Percentiles rank a stretch among this genome's conserved stretches.
phyloP scores from a whole-genome alignment of 2,797 vertebrate species.

The Chloroceryle amazona region DNA sequence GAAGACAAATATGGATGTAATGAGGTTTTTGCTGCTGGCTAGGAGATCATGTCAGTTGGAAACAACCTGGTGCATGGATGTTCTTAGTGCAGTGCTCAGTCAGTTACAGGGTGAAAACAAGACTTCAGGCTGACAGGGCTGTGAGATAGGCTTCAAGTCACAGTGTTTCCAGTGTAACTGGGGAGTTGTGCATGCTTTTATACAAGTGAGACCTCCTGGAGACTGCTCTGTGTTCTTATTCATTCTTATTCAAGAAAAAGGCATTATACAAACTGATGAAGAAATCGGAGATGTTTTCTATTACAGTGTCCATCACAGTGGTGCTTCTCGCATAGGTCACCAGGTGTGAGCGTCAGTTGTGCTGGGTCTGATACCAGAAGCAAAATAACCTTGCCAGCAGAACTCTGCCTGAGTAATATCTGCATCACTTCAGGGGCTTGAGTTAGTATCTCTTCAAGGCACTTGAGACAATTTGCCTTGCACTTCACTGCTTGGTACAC shows the following conservation, averaged over 20 bases:
- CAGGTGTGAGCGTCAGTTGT: rapidly evolving
- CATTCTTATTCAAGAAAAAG: neutral
- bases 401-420: conserved; percentile 6
- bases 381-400: neutral
- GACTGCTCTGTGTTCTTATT: neutral
- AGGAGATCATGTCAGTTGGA: neutral
- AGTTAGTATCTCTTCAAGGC: conserved; percentile 36
- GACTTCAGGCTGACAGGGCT: neutral
- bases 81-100: neutral
- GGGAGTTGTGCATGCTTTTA: neutral
- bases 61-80: neutral
- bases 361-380: neutral
- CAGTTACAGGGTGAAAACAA: neutral
- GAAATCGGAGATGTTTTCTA: neutral
- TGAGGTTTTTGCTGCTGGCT: neutral
- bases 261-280: neutral
- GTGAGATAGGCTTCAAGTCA: neutral
- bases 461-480: conserved; percentile 55
- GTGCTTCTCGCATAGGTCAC: neutral
- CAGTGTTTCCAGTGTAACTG: neutral
- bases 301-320: neutral
- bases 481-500: conserved; percentile 9
- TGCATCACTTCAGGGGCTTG: neutral
- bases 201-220: neutral
- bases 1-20: neutral